These are phyloP conservation scores for Pimpla rufipes DNA, from an alignment of 2,888 invertebrate genomes.

Conservation along the genomic window DNA sequence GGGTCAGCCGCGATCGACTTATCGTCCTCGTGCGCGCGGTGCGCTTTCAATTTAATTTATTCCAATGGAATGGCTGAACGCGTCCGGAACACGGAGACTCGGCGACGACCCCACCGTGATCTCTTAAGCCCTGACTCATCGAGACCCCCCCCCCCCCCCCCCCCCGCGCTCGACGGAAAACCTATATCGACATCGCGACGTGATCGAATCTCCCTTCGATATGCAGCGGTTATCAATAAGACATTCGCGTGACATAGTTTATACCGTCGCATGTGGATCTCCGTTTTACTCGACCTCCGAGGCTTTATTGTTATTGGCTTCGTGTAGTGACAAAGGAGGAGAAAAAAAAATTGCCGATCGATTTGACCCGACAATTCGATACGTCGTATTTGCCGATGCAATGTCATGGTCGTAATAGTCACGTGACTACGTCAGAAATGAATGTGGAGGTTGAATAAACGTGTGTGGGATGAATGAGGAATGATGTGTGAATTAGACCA, in stretches of 20 bases:
- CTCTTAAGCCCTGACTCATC: constrained; percentile 24
- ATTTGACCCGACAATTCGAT: neutral
- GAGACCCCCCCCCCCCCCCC: too few species aligned
- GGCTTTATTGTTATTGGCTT: constrained; percentile 15
- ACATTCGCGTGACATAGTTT: constrained; percentile 51
- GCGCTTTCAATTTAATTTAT: constrained; percentile 66
- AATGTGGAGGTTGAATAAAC: too few species aligned
- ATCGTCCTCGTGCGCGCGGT: constrained; percentile 40
- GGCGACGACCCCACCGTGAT: neutral
- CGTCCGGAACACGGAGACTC: constrained; percentile 22
- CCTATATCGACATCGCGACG: neutral
- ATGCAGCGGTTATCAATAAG: constrained; percentile 57
- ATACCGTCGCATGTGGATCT: constrained; percentile 36
- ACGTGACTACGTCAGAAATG: too few species aligned
- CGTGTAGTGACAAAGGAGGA: neutral
- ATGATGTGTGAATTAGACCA: too few species aligned
- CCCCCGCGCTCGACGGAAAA: neutral
- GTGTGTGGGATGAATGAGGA: too few species aligned
- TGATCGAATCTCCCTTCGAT: constrained; percentile 39
- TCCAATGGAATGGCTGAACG: constrained; percentile 47
- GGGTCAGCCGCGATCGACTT: constrained; percentile 66
- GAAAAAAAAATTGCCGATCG: neutral
- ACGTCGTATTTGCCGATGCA: neutral
- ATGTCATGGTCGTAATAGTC: neutral
- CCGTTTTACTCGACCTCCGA: constrained; percentile 3